Evolutionary conservation across 2,888 invertebrate genomes (phyloP).

Genomic region (Julus scandinavius): DNA sequence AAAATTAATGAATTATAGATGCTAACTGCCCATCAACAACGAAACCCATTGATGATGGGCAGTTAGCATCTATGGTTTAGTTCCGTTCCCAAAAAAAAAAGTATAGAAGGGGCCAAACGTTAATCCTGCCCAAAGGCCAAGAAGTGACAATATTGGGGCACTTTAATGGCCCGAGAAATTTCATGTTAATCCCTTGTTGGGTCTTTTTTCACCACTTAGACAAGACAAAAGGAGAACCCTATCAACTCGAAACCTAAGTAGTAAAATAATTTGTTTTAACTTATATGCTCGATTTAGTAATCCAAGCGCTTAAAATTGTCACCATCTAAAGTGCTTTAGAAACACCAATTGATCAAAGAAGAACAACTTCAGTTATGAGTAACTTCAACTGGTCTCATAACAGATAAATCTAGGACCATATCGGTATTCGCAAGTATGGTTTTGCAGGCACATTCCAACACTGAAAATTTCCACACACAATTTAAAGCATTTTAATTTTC

Average conservation of each 20-base stretch:
- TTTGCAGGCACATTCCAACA: no score
- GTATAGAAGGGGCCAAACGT: background rate
- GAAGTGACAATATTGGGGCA: background rate
- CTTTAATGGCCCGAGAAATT: background rate
- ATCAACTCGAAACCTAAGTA: background rate
- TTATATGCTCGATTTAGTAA: background rate
- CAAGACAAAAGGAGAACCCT: background rate
- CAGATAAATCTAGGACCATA: no score
- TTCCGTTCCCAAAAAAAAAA: background rate
- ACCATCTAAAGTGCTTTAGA: no score
- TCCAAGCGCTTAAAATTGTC: background rate
- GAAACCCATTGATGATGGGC: no score
- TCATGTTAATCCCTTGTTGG: background rate
- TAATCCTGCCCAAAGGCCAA: background rate
- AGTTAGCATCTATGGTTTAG: background rate
- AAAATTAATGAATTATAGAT: background rate
- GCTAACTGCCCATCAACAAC: background rate
- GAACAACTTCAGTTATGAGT: no score
- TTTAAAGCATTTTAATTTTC: no score
- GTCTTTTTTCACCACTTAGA: background rate
- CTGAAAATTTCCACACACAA: no score
- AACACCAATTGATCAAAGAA: no score
- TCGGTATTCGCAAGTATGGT: no score
- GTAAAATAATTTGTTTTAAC: background rate
- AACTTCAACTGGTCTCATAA: no score